Evolutionary conservation across 2,888 invertebrate species (phyloP).

Genomic region (Agriopis aurantiaria): DNA sequence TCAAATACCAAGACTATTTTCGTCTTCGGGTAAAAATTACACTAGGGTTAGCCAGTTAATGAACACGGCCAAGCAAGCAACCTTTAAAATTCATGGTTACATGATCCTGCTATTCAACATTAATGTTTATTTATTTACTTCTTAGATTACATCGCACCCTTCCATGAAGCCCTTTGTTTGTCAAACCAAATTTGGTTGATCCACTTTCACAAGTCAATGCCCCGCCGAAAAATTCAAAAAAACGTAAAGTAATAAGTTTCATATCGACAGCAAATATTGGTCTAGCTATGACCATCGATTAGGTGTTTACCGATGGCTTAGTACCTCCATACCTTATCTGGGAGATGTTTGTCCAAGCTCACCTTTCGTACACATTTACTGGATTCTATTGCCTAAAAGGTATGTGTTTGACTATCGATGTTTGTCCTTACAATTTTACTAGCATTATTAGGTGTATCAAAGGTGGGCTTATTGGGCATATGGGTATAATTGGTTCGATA

Average conservation of each 20-base stretch:
- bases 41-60: not conserved
- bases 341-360: slow-evolving; percentile 55
- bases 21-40: not conserved
- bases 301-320: slow-evolving; percentile 62
- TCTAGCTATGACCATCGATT: slow-evolving; percentile 57
- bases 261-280: slow-evolving; percentile 64
- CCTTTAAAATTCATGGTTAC: slow-evolving; percentile 6
- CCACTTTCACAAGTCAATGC: slow-evolving; percentile 53
- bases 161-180: slow-evolving; percentile 24
- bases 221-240: slow-evolving; percentile 50
- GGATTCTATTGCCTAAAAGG: slow-evolving; percentile 45
- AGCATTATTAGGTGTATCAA: slow-evolving; percentile 40
- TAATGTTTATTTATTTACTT: slow-evolving; percentile 23
- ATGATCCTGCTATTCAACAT: not conserved
- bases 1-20: not conserved
- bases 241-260: slow-evolving; percentile 51
- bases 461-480: slow-evolving; percentile 40
- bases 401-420: slow-evolving; percentile 38
- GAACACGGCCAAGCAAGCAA: not conserved
- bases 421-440: slow-evolving; percentile 48
- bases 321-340: slow-evolving; percentile 60
- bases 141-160: slow-evolving; percentile 26
- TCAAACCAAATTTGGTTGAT: slow-evolving; percentile 44
- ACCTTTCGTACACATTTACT: slow-evolving; percentile 48
- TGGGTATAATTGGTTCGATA: slow-evolving; percentile 21